Base-by-base conservation (phyloP, 2,113 vertebrate species). In the Nyctibius bracteatus region DNA sequence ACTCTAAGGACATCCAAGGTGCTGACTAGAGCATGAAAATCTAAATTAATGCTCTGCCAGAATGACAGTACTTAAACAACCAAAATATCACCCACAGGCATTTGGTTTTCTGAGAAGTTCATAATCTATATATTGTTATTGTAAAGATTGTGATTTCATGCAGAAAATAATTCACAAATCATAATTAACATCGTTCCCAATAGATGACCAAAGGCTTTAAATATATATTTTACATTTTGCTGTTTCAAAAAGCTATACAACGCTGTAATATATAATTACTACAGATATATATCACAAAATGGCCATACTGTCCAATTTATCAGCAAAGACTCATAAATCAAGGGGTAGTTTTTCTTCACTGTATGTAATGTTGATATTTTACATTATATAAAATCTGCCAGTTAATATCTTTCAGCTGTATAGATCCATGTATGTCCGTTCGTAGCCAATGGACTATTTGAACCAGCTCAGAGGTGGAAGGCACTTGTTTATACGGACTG, bases 51-150 rank as follows among this genome's bases (percentile, higher is more conserved):
- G 78, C 86, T 95, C 81, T 92, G 83, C 74, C 87, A 97, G 92
- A 94, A 95, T 88, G 94, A 97, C 73, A 97, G 81, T 88, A 94
- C 63, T 96, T 96, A 97, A 96, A 97, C 86, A 97, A 97, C 92
- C 95, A 95, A 98, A 97, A 94, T 92, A 94, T 96, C 92, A 92
- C 87, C 92, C 92, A 59, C 39, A 95, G 86, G 95, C 92, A 96
- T 92, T 96, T 94, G 81, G 33, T 91, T 97, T 98, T 94, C 95
- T 94, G 79, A 86, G 93, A 97, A 97, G 86, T 91, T 96, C 93
- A 94, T 96, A 96, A 94, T 97, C 95, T 96, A 97, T 93, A 96
- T 95, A 96, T 96, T 96, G 88, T 97, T 97, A 96, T 93, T 95
- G 94, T 96, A 96, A 97, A 97, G 91, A 93, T 79, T 90, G 90